phyloP scores from a whole-genome alignment of 2,888 invertebrate genomes.

The Anthrax anthrax region DNA sequence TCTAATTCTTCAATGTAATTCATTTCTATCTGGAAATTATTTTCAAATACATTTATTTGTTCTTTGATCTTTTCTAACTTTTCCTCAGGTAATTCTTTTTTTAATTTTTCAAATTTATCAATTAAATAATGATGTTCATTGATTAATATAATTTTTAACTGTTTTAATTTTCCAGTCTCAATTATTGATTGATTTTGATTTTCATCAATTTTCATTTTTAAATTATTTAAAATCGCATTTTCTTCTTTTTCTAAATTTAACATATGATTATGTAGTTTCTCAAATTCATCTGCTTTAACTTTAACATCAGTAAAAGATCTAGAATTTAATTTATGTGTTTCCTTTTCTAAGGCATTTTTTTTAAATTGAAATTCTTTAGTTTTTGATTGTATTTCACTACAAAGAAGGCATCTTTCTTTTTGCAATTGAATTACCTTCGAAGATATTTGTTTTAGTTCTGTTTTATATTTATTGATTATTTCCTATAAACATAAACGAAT shows the following conservation, averaged over 20 bases:
- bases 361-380: background rate
- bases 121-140: background rate
- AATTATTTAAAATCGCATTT: background rate
- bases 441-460: background rate
- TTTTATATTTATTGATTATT: background rate
- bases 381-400: background rate
- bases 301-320: background rate
- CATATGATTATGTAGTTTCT: background rate
- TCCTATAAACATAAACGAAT: background rate
- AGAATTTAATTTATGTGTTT: background rate
- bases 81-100: background rate
- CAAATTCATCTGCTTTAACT: background rate
- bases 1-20: background rate
- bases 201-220: background rate
- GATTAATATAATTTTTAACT: background rate
- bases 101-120: constrained; percentile 2
- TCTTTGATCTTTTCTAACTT: background rate
- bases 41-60: background rate
- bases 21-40: background rate
- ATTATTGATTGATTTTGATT: background rate
- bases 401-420: background rate
- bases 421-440: background rate
- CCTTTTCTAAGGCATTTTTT: background rate
- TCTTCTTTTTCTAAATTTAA: background rate
- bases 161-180: background rate